Evolutionary conservation across 2,113 vertebrate species (phyloP), one percentile per base, ranked within the genome.

Genomic region (Cariama cristata): DNA sequence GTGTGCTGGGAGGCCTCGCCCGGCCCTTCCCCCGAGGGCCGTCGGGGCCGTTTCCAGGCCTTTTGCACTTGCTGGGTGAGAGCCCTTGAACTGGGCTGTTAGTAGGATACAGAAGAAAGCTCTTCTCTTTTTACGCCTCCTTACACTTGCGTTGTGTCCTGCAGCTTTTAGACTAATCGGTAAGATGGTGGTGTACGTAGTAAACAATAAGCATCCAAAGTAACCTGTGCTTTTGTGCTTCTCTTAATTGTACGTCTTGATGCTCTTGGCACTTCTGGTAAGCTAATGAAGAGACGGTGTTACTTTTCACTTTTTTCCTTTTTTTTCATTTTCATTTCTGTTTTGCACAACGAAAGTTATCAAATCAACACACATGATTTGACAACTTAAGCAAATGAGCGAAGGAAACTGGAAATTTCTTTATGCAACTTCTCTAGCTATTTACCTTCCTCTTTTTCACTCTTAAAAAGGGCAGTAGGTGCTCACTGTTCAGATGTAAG

Each of bases 141-240:
- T 8, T 56, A 10, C 45, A 3, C 3, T 23, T 20, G 14, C 0
- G 0, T 11, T 21, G 1, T 8, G 32, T 11, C 7, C 3, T 12
- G 8, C 32, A n/a, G 49, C 17, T 26, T 42, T 17, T 33, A 8
- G 32, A 5, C 12, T 23, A 2, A 3, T 4, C 3, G 11, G 30
- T 7, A 3, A 50, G 52, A 8, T 30, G 44, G 14, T 24, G 7
- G 16, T 16, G 45, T 59, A 17, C 0, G 8, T 30, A 26, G 30
- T 20, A 8, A 56, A 2, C 9, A 19, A 0, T 7, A 45, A 62
- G 16, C 2, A 4, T 47, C 3, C 3, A 10, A 35, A 22, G 5
- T 19, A 33, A 26, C 8, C 26, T 24, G 6, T 52, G 19, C 2
- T 33, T 79, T 52, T 66, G 17, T 30, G 9, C 16, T 74, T 49